phyloP scores from a whole-genome alignment of 2,113 vertebrate species.

The Plectropomus leopardus region DNA sequence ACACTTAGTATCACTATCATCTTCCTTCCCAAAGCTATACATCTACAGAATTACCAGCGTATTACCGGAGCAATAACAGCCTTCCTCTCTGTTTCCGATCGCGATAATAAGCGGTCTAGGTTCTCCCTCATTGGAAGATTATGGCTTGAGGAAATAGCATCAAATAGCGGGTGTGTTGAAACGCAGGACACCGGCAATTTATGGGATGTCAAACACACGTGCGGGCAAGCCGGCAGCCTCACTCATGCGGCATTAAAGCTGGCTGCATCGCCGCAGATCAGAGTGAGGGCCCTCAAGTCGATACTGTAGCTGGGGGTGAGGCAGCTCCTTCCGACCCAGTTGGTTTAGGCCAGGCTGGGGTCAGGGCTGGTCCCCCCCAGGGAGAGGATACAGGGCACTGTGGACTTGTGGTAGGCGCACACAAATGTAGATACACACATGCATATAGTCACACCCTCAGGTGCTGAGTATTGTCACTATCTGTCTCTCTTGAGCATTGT shows the following conservation, averaged over 20 bases:
- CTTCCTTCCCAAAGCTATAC: constrained; percentile 59
- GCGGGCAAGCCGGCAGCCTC: constrained; percentile 87
- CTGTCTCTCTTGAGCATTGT: constrained; percentile 58
- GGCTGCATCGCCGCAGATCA: constrained; percentile 23
- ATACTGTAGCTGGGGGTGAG: constrained; percentile 51
- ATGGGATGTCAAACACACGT: constrained; percentile 94
- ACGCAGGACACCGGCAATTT: constrained; percentile 95
- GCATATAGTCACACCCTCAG: constrained; percentile 67
- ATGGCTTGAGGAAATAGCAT: constrained; percentile 92
- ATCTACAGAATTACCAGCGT: constrained; percentile 88
- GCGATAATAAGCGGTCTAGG: constrained; percentile 92
- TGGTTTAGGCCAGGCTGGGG: constrained; percentile 69
- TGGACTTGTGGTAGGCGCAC: constrained; percentile 48
- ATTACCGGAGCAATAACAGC: constrained; percentile 91
- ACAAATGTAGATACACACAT: constrained; percentile 44
- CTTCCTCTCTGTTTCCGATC: constrained; percentile 89
- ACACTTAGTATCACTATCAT: constrained; percentile 64
- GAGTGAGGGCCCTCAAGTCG: constrained; percentile 6
- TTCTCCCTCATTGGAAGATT: constrained; percentile 94
- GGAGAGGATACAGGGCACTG: constrained; percentile 31
- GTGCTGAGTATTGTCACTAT: constrained; percentile 73
- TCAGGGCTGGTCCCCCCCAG: constrained; percentile 73
- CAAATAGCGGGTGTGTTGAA: constrained; percentile 93
- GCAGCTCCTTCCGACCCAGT: constrained; percentile 70
- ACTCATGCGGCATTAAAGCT: constrained; percentile 84